Percentiles rank a stretch among this genome's conserved stretches.
Evolutionary conservation across 1,140 invertebrate genomes (phyloP).

Genomic region (Cephus cinctus): DNA sequence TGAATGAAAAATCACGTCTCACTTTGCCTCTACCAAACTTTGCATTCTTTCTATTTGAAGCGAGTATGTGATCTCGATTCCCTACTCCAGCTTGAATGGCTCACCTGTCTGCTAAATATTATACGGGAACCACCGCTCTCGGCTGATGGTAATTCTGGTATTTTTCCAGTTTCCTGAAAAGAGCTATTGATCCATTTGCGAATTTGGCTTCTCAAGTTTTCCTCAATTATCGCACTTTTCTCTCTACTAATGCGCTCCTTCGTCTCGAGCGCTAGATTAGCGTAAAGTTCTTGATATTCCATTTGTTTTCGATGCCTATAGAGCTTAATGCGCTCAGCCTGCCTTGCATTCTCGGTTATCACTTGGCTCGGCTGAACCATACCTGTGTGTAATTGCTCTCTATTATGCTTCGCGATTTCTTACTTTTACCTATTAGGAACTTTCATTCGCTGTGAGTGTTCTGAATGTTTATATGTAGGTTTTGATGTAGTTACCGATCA

Average conservation of each 20-base stretch:
- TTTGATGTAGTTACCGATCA: slow-evolving; percentile 65
- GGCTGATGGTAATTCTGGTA: slow-evolving; percentile 88
- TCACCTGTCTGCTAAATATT: slow-evolving; percentile 75
- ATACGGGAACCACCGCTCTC: slow-evolving; percentile 83
- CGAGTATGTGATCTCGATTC: no score
- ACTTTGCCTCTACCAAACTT: no score
- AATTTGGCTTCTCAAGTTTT: slow-evolving; percentile 83
- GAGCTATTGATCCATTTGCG: slow-evolving; percentile 81
- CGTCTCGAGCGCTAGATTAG: slow-evolving; percentile 59
- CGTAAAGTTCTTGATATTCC: slow-evolving; percentile 62
- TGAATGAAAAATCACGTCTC: no score
- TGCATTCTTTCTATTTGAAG: no score
- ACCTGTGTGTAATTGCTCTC: slow-evolving; percentile 35
- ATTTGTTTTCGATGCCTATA: slow-evolving; percentile 63
- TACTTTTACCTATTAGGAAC: no score
- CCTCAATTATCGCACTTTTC: slow-evolving; percentile 68
- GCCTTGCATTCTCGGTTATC: slow-evolving; percentile 35
- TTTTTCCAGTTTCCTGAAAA: slow-evolving; percentile 78
- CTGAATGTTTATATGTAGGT: no score
- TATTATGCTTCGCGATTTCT: no score
- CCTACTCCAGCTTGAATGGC: no score
- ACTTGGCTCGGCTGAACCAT: slow-evolving; percentile 52
- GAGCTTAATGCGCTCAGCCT: slow-evolving; percentile 56
- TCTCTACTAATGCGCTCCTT: slow-evolving; percentile 64
- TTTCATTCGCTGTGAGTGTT: no score